Evolutionary conservation across 2,888 invertebrate genomes (phyloP), one percentile per base, ranked within the genome.

Genomic region (Agrochola circellaris): DNA sequence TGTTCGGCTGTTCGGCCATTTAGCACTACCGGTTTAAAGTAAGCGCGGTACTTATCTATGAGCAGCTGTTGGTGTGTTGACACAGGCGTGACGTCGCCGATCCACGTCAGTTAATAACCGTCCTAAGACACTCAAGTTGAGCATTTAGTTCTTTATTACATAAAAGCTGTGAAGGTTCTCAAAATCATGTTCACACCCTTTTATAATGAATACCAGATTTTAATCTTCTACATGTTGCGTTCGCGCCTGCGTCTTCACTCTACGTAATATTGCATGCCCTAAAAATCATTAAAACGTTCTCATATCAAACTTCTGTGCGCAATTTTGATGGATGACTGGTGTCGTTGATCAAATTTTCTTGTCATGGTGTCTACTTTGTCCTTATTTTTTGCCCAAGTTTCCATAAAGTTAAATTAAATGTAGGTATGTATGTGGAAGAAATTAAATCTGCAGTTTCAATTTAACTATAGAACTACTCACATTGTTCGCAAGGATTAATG

Each of bases 61-160:
- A 84, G 86, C 90, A 90, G 88, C 89, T 91, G 91, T 88, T 83
- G 26, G 7, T 87, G 71, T 86, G 77, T 84, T 87, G 84, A 88
- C 84, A 86, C 66, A 82, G 71, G 64, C 42, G 79, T 88, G 81
- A 86, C 86, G 82, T 84, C 69, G 30, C 48, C 58, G 65, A 73
- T 60, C 75, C 20, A 65, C 74, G 75, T 69, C 75, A 76, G 60
- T 48, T 38, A 61, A 72, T 68, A 17, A 72, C 60, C 34, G 61
- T 64, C 54, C 64, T 56, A 70, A 42, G 26, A 56, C 54, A 56
- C 9, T 30, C 15, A 15, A 45, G 45, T 45, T 56, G 9, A 30
- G 17, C 45, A 45, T 34, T 51, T 54, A 56, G 6, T 56, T 9
- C 42, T 42, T 54, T 23, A 45, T 70, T 45, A 23, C 26, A 30